Evolutionary conservation across 2,888 invertebrate species (phyloP), one percentile per base, ranked within the genome.

Genomic region (Melanotus villosus): DNA sequence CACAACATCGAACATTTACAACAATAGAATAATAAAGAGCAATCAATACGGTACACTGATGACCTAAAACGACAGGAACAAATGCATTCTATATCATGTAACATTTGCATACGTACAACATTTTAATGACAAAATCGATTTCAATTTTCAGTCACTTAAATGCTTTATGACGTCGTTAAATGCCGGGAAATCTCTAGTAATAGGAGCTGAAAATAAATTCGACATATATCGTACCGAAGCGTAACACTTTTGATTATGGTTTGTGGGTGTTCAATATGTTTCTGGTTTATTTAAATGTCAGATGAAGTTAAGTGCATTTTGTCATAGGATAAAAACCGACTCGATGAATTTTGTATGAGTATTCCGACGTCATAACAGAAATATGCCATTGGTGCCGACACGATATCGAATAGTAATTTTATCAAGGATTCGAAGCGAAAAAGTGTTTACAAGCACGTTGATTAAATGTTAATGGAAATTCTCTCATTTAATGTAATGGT

Each of bases 111-210:
- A 57, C 34, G 12, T 26, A 41, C 23, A 41, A 23, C 41, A 23
- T 23, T 57, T 21, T 41, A 26, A 57, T 57, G 26, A 47, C 23
- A 57, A 41, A 57, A 57, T 57, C 26, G 57, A 57, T 57, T 57
- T 57, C 41, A 57, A 57, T 41, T 57, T 41, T 38, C 52, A 32
- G 21, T 26, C 57, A 57, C 41, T 57, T 57, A 57, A 38, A 41
- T 41, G 41, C 23, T 57, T 57, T 41, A 56, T 56, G 56, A 14
- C 56, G 56, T 18, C 56, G 10, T 36, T 36, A 56, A 16, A 23
- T 36, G 21, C 3, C 21, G 21, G 34, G n/a, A n/a, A n/a, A n/a
- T n/a, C n/a, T n/a, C n/a, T n/a, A n/a, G 1, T 12, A 1, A 34
- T 34, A 12, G 12, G 4, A 34, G 1, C 3, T 16, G 41, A 7